Percentiles rank a stretch among this genome's conserved stretches.
These are phyloP conservation scores for Zalophus californianus DNA, from an alignment of 2,797 vertebrate species.

Conservation along the genomic window DNA sequence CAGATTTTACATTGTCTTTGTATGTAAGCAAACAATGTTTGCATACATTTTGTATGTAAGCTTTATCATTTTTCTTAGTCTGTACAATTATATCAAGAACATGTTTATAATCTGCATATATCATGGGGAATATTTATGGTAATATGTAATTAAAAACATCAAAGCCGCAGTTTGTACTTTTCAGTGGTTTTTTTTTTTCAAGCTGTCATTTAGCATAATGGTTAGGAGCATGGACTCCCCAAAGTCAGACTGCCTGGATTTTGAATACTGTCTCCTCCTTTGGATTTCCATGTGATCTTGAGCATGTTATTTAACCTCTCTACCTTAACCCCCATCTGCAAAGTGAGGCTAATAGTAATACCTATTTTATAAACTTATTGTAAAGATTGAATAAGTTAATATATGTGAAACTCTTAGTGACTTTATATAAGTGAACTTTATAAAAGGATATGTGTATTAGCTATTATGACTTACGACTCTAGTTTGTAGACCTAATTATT, in stretches of 20 bases:
- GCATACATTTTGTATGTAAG: background rate
- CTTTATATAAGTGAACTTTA: background rate
- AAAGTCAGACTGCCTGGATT: background rate
- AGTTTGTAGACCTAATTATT: slow-evolving; percentile 50
- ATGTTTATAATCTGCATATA: background rate
- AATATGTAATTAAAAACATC: background rate
- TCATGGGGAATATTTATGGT: background rate
- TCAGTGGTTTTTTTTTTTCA: background rate
- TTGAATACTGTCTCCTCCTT: background rate
- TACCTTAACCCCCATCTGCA: background rate
- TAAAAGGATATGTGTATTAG: background rate
- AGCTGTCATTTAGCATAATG: background rate
- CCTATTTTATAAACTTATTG: background rate
- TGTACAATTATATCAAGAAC: slow-evolving; percentile 8
- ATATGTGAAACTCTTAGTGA: slow-evolving; percentile 13
- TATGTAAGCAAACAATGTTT: background rate
- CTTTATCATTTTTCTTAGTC: slow-evolving; percentile 45
- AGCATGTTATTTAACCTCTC: background rate
- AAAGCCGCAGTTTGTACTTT: background rate
- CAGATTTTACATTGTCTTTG: background rate
- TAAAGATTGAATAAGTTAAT: slow-evolving; percentile 35
- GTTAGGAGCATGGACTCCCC: background rate
- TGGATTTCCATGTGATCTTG: slow-evolving; percentile 4
- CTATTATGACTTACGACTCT: slow-evolving; percentile 51
- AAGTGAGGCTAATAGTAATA: background rate